These are phyloP conservation scores for Drosophila stalkeri DNA, from an alignment of 2,888 invertebrate species.

Conservation along the genomic window DNA sequence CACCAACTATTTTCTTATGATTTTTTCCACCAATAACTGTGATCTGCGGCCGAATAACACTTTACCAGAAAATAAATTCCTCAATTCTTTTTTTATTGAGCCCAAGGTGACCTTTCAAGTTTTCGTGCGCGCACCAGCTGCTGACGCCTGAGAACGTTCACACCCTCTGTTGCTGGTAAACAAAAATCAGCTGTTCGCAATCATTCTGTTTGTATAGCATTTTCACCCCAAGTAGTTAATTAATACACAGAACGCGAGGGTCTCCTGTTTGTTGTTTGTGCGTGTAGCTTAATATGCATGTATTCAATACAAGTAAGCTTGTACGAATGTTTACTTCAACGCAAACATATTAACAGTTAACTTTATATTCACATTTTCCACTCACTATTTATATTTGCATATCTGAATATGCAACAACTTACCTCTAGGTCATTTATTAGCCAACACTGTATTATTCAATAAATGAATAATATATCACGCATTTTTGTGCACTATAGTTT, in stretches of 20 bases:
- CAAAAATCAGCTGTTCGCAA: slow-evolving; percentile 64
- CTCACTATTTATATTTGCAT: background rate
- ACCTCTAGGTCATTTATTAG: background rate
- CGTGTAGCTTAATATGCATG: background rate
- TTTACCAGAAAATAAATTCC: slow-evolving; percentile 68
- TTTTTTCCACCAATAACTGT: slow-evolving; percentile 43
- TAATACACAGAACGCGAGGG: slow-evolving; percentile 1
- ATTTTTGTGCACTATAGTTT: background rate
- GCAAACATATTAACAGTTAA: background rate
- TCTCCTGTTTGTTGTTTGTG: slow-evolving; percentile 1
- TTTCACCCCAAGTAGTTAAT: slow-evolving; percentile 11
- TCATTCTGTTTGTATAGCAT: slow-evolving; percentile 14
- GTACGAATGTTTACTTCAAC: background rate
- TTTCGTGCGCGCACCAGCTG: slow-evolving; percentile 68
- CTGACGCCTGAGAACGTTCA: slow-evolving; percentile 47
- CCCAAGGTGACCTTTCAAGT: slow-evolving; percentile 81
- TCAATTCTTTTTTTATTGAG: slow-evolving; percentile 66
- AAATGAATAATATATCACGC: background rate
- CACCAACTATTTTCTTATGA: slow-evolving; percentile 38
- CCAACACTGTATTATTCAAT: background rate
- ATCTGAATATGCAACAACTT: background rate
- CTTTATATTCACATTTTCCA: background rate
- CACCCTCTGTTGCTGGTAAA: slow-evolving; percentile 67
- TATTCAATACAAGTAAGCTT: background rate
- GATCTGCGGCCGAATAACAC: slow-evolving; percentile 42